Conservation (phyloP, 2,888 invertebrate species). For the Drosophila fulvimacula region DNA sequence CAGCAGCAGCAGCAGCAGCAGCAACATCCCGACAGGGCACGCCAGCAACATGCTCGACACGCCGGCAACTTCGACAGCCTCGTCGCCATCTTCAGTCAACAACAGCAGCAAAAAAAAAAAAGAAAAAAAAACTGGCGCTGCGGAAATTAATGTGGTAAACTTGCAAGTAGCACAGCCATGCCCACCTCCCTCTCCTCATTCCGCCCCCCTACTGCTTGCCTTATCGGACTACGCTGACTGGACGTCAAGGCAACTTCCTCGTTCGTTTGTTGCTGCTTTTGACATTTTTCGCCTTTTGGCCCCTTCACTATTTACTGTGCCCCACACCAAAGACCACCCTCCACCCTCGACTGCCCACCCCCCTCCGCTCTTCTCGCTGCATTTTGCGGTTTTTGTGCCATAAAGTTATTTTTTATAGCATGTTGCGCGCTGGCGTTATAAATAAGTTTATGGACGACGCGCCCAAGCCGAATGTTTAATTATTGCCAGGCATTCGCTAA, state of each 20-base stretch:
- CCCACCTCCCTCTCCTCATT: background rate
- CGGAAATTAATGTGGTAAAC: constrained; percentile 79
- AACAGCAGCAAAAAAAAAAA: constrained; percentile 20
- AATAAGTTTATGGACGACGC: constrained; percentile 63
- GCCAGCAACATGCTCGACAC: constrained; percentile 56
- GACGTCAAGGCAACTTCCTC: constrained; percentile 48
- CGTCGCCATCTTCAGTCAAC: constrained; percentile 56
- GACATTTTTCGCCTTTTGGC: constrained; percentile 51
- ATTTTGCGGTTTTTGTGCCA: constrained; percentile 66
- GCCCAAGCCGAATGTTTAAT: constrained; percentile 69
- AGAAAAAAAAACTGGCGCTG: constrained; percentile 35
- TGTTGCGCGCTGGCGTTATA: constrained; percentile 55
- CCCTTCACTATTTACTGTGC: constrained; percentile 6
- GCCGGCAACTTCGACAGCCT: constrained; percentile 53
- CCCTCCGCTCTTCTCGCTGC: constrained; percentile 20
- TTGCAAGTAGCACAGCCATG: constrained; percentile 50
- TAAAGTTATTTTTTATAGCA: constrained; percentile 72
- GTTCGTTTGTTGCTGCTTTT: constrained; percentile 46
- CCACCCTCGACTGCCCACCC: background rate
- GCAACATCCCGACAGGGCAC: constrained; percentile 47
- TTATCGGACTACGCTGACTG: constrained; percentile 25
- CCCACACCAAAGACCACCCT: background rate
- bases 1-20: constrained; percentile 46
- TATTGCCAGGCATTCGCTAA: constrained; percentile 39
- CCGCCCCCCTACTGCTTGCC: background rate